Base-by-base conservation (phyloP, 2,797 vertebrate species). In the Lepilemur ruficaudatus region DNA sequence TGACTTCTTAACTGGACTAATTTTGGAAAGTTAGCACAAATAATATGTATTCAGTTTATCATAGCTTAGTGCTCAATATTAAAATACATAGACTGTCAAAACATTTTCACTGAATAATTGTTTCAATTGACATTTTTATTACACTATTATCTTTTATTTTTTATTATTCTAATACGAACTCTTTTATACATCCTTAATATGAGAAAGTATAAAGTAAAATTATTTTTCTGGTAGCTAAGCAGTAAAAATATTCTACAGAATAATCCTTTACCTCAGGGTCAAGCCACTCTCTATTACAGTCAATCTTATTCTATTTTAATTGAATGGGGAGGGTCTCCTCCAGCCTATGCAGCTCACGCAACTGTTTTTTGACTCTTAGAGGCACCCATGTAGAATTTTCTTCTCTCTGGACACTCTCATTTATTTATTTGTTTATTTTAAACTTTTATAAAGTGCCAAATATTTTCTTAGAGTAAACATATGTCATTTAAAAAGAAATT, bases 311-410 rank as follows among this genome's bases (percentile, higher is more conserved):
- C 18, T 69, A 35, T 1, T 0, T 83, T 79, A n/a, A 10, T 17
- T 67, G 41, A 93, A 30, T 14, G 6, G 23, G 7, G 32, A 75
- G 9, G 1, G 2, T 84, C 38, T 79, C 14, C n/a, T 35, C 48
- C 1, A 48, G 78, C 7, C 18, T 57, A 3, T 30, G 63, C 1
- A 50, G 11, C 3, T 52, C 41, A 32, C 1, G 7, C 30, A 18
- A 13, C 46, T 72, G 10, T 13, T 72, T 43, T 55, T 63, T 85
- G 1, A 84, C 46, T 69, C 28, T 76, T 15, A 57, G 2, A 3
- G 3, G 7, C 3, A 83, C 0, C 15, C 0, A 4, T 5, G 1
- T 7, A 28, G 35, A 28, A 59, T 35, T 5, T 55, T 78, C 1
- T 82, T 78, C 48, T 82, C 15, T 50, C 46, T 75, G 23, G 1